Evolutionary conservation across 2,797 vertebrate species (phyloP).

Genomic region (Semotilus atromaculatus): DNA sequence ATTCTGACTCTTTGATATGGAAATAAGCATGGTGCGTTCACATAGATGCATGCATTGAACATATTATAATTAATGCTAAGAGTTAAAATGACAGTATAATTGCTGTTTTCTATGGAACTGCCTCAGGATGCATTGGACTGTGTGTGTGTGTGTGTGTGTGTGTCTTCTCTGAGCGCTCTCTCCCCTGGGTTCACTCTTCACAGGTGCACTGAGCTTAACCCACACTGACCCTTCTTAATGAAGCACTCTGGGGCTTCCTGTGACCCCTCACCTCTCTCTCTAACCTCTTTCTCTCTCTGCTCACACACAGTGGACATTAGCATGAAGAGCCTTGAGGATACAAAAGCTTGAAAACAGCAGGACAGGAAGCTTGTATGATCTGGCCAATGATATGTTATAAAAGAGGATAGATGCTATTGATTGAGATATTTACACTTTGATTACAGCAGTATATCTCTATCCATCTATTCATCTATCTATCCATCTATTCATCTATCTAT

Average conservation of each 20-base stretch:
- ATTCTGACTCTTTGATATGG: background rate
- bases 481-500: background rate
- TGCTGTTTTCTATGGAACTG: slow-evolving; percentile 10
- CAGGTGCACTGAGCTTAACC: slow-evolving; percentile 58
- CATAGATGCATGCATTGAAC: background rate
- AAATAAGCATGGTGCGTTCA: background rate
- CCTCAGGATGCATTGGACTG: slow-evolving; percentile 11
- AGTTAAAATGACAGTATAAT: background rate
- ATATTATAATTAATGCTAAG: background rate
- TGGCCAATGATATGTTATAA: slow-evolving; percentile 32
- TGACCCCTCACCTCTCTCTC: slow-evolving; percentile 54
- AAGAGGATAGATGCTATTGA: slow-evolving; percentile 4
- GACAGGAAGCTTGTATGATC: slow-evolving; percentile 68
- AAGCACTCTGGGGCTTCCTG: slow-evolving; percentile 62
- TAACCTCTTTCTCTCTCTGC: slow-evolving; percentile 38
- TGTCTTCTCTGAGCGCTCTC: slow-evolving; percentile 7
- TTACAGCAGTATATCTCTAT: background rate
- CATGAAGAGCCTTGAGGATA: slow-evolving; percentile 58
- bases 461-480: background rate
- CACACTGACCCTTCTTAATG: slow-evolving; percentile 52
- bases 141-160: slow-evolving; percentile 19
- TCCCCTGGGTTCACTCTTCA: slow-evolving; percentile 40
- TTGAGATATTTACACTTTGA: background rate
- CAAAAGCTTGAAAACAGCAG: slow-evolving; percentile 44
- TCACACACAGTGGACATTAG: slow-evolving; percentile 47